phyloP scores from a whole-genome alignment of 2,888 invertebrate genomes.

The Andrena bicolor region DNA sequence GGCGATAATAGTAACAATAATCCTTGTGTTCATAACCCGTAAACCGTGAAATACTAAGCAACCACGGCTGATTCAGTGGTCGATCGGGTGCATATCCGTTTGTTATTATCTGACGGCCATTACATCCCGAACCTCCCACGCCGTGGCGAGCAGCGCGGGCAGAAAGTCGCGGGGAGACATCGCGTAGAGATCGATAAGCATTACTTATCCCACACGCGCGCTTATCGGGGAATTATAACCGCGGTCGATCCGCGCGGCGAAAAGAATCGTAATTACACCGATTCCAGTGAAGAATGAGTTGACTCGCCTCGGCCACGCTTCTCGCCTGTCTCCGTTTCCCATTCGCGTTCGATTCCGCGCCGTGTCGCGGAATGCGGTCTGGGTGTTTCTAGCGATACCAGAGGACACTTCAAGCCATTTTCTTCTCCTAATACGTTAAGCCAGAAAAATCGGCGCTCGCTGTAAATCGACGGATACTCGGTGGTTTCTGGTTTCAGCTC shows the following conservation, averaged over 20 bases:
- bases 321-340: conserved; percentile 16
- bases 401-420: conserved; percentile 6
- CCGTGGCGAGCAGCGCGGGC: background rate
- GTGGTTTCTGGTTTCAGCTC: background rate
- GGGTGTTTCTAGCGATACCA: conserved; percentile 17
- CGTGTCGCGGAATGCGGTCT: conserved; percentile 24
- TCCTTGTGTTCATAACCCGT: conserved; percentile 66
- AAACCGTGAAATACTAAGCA: conserved; percentile 74
- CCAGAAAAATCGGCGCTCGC: background rate
- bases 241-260: background rate
- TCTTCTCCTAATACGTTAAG: background rate
- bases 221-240: conserved; percentile 35
- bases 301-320: background rate
- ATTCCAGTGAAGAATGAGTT: conserved; percentile 6
- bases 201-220: conserved; percentile 31
- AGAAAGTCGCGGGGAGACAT: conserved; percentile 17
- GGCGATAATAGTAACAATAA: conserved; percentile 66
- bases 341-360: conserved; percentile 5
- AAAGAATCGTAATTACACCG: conserved; percentile 35
- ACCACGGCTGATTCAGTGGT: conserved; percentile 70
- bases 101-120: conserved; percentile 70
- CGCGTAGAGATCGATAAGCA: conserved; percentile 25
- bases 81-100: conserved; percentile 75
- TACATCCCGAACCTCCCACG: conserved; percentile 53
- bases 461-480: background rate